Base-by-base conservation (phyloP, 2,888 invertebrate genomes). In the Synanthedon vespiformis region DNA sequence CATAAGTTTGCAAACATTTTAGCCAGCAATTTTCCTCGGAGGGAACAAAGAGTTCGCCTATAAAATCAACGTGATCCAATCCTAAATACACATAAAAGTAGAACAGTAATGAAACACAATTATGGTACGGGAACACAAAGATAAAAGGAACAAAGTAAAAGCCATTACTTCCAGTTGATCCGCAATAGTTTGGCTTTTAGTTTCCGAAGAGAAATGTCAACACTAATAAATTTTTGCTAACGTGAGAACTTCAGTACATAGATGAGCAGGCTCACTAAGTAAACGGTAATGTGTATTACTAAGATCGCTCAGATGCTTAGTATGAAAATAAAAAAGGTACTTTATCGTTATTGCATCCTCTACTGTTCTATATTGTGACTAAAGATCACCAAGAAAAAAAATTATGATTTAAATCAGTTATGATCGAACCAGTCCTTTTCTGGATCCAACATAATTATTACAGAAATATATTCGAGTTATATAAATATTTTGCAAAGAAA, bases 171-270 rank as follows among this genome's bases (percentile, higher is more conserved):
- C 60, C 58, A 62, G 59, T 55, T 55, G 54, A 57, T 57, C 58
- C 56, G 57, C 61, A 61, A 61, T 60, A 60, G 59, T n/a, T 44
- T 44, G 59, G 63, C 62, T 60, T 63, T 62, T 61, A 61, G 61
- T 57, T 61, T 58, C 54, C 56, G 55, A 49, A 54, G 54, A 56
- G 58, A 52, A 52, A 62, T 61, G 66, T 66, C 66, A 66, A 65
- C 63, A 65, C 51, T 59, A 61, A 63, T 68, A 68, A 63, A 66
- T 66, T 61, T 58, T 56, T 54, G 57, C 61, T 64, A 65, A 68
- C 62, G 64, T 56, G 61, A 62, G 61, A 67, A 63, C 57, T 64
- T 63, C 53, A 44, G 44, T 48, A 48, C 49, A 41, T 40, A 58
- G 58, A 62, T 60, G 63, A 58, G 57, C 22, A 48, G 56, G 54